Evolutionary conservation across 2,888 invertebrate genomes (phyloP).

Genomic region (Cepaea hortensis): DNA sequence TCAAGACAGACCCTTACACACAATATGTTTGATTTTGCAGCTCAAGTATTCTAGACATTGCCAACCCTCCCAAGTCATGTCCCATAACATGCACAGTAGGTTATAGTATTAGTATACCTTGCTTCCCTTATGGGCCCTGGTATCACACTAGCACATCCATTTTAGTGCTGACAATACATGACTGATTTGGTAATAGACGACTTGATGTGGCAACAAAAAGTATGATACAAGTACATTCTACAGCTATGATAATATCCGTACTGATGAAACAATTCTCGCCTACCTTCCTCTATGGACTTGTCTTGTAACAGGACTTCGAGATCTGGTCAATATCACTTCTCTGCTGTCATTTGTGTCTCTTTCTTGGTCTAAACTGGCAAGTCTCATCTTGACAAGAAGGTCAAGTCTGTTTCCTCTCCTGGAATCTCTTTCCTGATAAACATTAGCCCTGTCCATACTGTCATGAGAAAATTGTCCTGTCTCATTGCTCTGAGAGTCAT

Average conservation of each 20-base stretch:
- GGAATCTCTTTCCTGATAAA: neutral
- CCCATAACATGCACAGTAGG: too few relatives aligned
- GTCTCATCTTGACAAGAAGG: neutral
- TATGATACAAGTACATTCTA: too few relatives aligned
- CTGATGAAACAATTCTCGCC: neutral
- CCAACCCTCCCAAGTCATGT: too few relatives aligned
- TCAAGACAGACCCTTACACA: too few relatives aligned
- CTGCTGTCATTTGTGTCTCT: neutral
- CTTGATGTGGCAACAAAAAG: too few relatives aligned
- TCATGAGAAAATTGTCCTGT: neutral
- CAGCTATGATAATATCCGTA: neutral
- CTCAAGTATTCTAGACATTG: too few relatives aligned
- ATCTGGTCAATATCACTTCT: constrained; percentile 2
- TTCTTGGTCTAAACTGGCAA: constrained; percentile 7
- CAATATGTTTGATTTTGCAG: too few relatives aligned
- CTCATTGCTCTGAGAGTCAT: neutral
- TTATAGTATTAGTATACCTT: too few relatives aligned
- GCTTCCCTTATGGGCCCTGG: too few relatives aligned
- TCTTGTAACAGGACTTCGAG: constrained; percentile 11
- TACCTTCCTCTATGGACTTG: constrained; percentile 5
- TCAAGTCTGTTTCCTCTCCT: constrained; percentile 11
- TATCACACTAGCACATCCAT: too few relatives aligned
- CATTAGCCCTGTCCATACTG: neutral
- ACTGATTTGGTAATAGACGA: too few relatives aligned
- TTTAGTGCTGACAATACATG: too few relatives aligned